phyloP scores from a whole-genome alignment of 1,140 invertebrate species.

The Tetramorium simillimum region DNA sequence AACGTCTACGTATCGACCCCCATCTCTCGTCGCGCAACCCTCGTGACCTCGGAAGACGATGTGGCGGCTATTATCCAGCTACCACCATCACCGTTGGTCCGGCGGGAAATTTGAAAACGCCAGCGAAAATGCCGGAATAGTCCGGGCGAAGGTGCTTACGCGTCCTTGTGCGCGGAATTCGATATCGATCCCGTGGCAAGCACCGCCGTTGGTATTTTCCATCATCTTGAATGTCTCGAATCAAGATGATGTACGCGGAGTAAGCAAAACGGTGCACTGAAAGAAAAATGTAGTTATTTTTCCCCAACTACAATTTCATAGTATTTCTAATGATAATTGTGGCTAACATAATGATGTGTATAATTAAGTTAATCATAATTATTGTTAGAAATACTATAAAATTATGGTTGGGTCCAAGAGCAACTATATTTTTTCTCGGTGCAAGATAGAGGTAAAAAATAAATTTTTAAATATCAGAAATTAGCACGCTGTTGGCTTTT shows the following conservation, averaged over 20 bases:
- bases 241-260: not conserved
- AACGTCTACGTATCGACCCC: conserved; percentile 15
- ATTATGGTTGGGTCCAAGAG: no score
- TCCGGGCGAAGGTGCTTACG: conserved; percentile 50
- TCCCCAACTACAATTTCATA: no score
- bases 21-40: not conserved
- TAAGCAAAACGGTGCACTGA: not conserved
- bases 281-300: no score
- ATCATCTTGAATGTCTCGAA: conserved; percentile 54
- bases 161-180: conserved; percentile 47
- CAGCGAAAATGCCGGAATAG: conserved; percentile 50
- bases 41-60: conserved; percentile 41
- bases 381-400: no score
- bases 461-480: not conserved
- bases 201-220: conserved; percentile 45
- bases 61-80: conserved; percentile 47
- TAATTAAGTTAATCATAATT: no score
- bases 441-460: not conserved
- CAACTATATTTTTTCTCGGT: no score
- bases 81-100: conserved; percentile 32
- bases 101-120: conserved; percentile 57
- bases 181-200: conserved; percentile 52
- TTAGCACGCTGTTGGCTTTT: not conserved
- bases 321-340: no score
- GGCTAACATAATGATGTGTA: no score